These are phyloP conservation scores for Morelia viridis DNA, from an alignment of 2,797 vertebrate genomes.

Conservation along the genomic window DNA sequence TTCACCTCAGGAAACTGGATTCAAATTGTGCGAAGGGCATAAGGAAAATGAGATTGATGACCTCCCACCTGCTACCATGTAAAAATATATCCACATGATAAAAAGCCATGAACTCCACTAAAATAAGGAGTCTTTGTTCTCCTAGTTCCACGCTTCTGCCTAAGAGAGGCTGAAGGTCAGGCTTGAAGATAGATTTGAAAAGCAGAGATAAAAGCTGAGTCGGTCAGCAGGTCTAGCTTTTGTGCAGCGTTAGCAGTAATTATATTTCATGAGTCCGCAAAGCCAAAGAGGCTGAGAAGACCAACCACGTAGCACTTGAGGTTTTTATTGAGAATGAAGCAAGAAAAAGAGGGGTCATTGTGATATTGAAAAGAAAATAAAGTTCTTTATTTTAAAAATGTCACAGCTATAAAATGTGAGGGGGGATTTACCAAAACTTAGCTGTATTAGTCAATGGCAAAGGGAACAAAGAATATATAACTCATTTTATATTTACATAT, in stretches of 20 bases:
- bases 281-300: slow-evolving; percentile 10
- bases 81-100: slow-evolving; percentile 29
- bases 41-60: slow-evolving; percentile 15
- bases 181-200: slow-evolving; percentile 19
- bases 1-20: slow-evolving; percentile 23
- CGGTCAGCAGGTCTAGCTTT: not conserved
- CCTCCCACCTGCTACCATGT: slow-evolving; percentile 19
- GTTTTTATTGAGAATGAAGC: not conserved
- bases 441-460: not conserved
- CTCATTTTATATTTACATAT: not conserved
- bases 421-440: not conserved
- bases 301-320: not conserved
- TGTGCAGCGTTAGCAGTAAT: slow-evolving; percentile 2
- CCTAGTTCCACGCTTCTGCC: not conserved
- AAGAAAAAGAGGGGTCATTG: not conserved
- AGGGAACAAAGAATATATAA: not conserved
- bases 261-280: slow-evolving; percentile 25
- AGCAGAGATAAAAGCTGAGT: slow-evolving; percentile 24
- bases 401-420: not conserved
- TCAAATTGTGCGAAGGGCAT: slow-evolving; percentile 8
- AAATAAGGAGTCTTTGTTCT: slow-evolving; percentile 30
- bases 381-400: slow-evolving; percentile 1
- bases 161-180: slow-evolving; percentile 13
- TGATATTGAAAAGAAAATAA: not conserved
- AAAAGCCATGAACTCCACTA: slow-evolving; percentile 21